Base-by-base conservation (phyloP, 2,113 vertebrate species). In the Oryzias javanicus region DNA sequence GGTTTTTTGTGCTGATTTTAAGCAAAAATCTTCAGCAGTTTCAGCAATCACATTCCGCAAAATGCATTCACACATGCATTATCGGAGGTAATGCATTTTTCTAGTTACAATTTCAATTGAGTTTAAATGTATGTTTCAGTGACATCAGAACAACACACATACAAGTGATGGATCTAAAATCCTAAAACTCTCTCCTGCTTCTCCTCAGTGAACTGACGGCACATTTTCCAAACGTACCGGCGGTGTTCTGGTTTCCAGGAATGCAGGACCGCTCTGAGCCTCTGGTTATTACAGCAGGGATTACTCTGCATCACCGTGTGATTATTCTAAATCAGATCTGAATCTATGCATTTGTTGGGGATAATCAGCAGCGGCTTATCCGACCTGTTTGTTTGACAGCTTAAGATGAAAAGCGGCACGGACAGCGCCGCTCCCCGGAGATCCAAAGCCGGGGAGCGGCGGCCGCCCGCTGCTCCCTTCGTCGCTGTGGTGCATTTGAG, bases 251-350 rank as follows among this genome's bases (percentile, higher is more conserved):
- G 56, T 51, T 61, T 4, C 1, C 2, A 46, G 14, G 41, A 58
- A 58, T 53, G 54, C 51, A 51, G 22, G 13, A 29, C 41, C 14
- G 51, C 17, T 45, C 14, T 40, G 40, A 47, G 63, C 62, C 14
- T 47, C 45, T n/a, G 16, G 35, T 64, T 59, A 42, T 75, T 64
- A 60, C 44, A 72, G 41, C 3, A 0, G 17, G 64, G 60, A 74
- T 72, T 69, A 64, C 58, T 64, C 55, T 18, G 48, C 62, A 58
- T 60, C 54, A 63, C 67, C 58, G 45, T 13, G 3, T n/a, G 24
- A 47, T 70, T 67, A 45, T 68, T 73, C 40, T 8, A 18, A 68
- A 65, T 78, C 46, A 62, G 68, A 60, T 44, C 60, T 63, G 61
- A 59, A 74, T 75, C 18, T 59, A 4, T 77, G 66, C 6, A 67